Percentiles rank a stretch among this genome's conserved stretches.
Evolutionary conservation across 30 jellyfish, hydroid and myxozoan species (phyloP).

Genomic region (Cassiopea xamachana): DNA sequence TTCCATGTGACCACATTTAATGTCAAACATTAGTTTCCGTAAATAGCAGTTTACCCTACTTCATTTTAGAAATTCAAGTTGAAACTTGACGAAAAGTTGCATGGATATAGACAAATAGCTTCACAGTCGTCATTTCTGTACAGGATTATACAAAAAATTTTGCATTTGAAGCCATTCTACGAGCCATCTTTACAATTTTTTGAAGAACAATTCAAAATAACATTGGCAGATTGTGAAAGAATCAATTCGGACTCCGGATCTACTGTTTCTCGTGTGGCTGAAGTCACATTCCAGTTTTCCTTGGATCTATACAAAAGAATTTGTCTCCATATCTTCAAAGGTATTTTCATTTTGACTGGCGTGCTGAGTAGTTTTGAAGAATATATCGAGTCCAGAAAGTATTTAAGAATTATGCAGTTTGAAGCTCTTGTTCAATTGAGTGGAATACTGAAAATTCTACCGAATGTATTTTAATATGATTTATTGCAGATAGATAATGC

Average conservation of each 20-base stretch:
- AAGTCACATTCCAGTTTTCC: conserved; percentile 40
- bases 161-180: conserved; percentile 41
- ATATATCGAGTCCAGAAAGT: neutral
- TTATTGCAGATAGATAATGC: neutral
- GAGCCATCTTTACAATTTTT: conserved; percentile 55
- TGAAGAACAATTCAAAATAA: conserved; percentile 49
- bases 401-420: neutral
- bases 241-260: conserved; percentile 58
- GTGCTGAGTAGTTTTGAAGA: neutral
- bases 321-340: conserved; percentile 59
- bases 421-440: neutral
- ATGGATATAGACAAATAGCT: conserved; percentile 57
- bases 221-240: conserved; percentile 49
- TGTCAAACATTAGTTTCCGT: too few relatives aligned
- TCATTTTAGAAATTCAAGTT: conserved; percentile 16
- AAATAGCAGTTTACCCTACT: neutral
- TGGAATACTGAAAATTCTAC: neutral
- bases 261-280: conserved; percentile 67
- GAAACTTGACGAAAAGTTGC: conserved; percentile 41
- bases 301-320: conserved; percentile 56
- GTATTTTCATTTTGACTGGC: neutral
- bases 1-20: too few relatives aligned
- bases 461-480: neutral
- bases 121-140: conserved; percentile 37
- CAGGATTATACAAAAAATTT: conserved; percentile 22